Percentiles rank a stretch among this genome's conserved stretches.
These are phyloP conservation scores for Lepus oiostolus DNA, from an alignment of 2,797 vertebrate species.

Conservation along the genomic window DNA sequence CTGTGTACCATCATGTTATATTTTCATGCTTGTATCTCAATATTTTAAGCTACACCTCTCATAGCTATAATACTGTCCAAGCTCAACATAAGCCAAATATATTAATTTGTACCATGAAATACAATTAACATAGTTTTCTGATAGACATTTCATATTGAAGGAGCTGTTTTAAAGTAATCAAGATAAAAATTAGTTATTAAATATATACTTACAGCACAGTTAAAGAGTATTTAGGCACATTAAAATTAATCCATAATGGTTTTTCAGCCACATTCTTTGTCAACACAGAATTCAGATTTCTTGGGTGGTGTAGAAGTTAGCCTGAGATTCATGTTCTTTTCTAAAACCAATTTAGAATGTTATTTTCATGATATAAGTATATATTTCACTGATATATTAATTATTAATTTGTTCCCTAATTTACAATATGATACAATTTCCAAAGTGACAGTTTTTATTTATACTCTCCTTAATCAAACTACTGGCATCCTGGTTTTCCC, in stretches of 20 bases:
- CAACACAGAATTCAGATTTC: neutral
- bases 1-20: neutral
- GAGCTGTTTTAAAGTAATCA: conserved; percentile 34
- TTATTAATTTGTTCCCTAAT: neutral
- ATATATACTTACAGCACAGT: neutral
- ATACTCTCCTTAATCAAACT: neutral
- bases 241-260: neutral
- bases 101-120: conserved; percentile 29
- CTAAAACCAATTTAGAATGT: neutral
- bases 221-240: neutral
- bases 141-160: neutral
- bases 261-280: neutral
- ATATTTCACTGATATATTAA: neutral
- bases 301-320: neutral
- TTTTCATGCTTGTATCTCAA: neutral
- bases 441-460: neutral
- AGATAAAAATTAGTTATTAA: neutral
- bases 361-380: neutral
- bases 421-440: neutral
- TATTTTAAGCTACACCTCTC: neutral
- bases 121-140: neutral
- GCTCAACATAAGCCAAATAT: conserved; percentile 35
- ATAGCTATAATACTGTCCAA: neutral
- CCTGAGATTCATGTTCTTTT: neutral
- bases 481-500: neutral